Evolutionary conservation across 2,888 invertebrate genomes (phyloP).

Genomic region (Eurois occulta): DNA sequence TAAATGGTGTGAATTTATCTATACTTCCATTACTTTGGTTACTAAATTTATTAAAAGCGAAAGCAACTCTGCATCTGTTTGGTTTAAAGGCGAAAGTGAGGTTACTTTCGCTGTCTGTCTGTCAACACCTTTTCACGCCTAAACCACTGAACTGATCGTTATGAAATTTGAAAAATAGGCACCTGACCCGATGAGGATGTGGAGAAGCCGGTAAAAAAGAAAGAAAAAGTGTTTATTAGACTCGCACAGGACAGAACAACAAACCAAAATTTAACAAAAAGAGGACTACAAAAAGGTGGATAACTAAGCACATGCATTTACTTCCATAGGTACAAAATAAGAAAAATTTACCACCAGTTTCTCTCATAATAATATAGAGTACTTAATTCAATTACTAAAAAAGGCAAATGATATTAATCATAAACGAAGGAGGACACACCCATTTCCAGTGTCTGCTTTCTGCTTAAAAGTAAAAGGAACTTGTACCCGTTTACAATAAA

Average conservation of each 20-base stretch:
- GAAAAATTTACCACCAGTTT: not conserved
- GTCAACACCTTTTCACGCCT: not conserved
- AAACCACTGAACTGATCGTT: not conserved
- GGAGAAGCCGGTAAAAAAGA: too few species aligned
- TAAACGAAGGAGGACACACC: too few species aligned
- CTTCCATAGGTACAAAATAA: not conserved
- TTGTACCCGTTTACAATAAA: too few species aligned
- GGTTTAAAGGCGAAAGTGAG: not conserved
- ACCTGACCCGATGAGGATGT: too few species aligned
- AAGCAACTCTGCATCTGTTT: not conserved
- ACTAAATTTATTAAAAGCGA: not conserved
- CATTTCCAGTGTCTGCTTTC: too few species aligned
- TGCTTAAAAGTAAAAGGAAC: too few species aligned
- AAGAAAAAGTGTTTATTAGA: too few species aligned
- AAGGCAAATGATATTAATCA: not conserved
- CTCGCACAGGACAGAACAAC: too few species aligned
- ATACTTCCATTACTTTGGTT: not conserved
- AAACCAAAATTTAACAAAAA: too few species aligned
- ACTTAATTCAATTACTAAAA: not conserved
- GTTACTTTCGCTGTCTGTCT: not conserved
- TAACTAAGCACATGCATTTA: not conserved
- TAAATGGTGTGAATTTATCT: conserved; percentile 41
- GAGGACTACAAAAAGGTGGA: too few species aligned
- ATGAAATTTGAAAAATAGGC: not conserved
- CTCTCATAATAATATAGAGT: not conserved